Evolutionary conservation across 1,140 invertebrate species (phyloP).

Genomic region (Solenopsis invicta): DNA sequence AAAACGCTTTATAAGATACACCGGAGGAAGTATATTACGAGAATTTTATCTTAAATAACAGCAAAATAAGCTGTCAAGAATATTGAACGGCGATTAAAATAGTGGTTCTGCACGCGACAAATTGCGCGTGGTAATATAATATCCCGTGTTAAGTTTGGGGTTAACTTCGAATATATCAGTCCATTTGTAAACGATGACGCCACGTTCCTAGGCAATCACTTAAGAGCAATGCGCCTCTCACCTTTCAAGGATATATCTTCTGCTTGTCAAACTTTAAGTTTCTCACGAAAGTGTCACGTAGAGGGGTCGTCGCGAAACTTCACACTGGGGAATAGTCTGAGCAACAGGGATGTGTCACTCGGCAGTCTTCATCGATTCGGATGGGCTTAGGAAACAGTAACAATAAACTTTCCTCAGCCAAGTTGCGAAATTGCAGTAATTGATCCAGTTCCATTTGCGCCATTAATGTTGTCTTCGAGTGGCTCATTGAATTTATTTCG

Average conservation of each 20-base stretch:
- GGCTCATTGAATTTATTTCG: constrained; percentile 50
- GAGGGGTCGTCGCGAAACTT: constrained; percentile 42
- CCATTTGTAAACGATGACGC: constrained; percentile 49
- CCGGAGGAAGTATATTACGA: neutral
- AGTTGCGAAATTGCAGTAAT: constrained; percentile 54
- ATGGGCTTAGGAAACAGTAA: constrained; percentile 37
- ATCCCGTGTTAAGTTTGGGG: neutral
- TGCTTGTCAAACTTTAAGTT: constrained; percentile 54
- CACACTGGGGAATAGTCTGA: constrained; percentile 5
- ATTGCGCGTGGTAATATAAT: constrained; percentile 21
- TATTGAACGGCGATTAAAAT: neutral
- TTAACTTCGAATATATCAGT: constrained; percentile 18
- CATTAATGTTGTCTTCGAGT: constrained; percentile 12
- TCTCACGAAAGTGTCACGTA: constrained; percentile 32
- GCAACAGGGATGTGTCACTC: constrained; percentile 53
- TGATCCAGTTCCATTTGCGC: constrained; percentile 43
- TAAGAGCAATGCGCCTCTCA: constrained; percentile 58
- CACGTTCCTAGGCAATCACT: constrained; percentile 51
- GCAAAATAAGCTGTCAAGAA: neutral
- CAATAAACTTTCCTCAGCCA: constrained; percentile 44
- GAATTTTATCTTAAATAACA: neutral
- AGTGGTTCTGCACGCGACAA: constrained; percentile 1
- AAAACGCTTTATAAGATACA: neutral
- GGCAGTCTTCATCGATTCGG: constrained; percentile 36
- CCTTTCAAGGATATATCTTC: constrained; percentile 62